A percentile compares a stretch with the other conserved stretches of the same genome.
Evolutionary conservation across 1,140 invertebrate genomes (phyloP).

Genomic region (Planococcus citri): DNA sequence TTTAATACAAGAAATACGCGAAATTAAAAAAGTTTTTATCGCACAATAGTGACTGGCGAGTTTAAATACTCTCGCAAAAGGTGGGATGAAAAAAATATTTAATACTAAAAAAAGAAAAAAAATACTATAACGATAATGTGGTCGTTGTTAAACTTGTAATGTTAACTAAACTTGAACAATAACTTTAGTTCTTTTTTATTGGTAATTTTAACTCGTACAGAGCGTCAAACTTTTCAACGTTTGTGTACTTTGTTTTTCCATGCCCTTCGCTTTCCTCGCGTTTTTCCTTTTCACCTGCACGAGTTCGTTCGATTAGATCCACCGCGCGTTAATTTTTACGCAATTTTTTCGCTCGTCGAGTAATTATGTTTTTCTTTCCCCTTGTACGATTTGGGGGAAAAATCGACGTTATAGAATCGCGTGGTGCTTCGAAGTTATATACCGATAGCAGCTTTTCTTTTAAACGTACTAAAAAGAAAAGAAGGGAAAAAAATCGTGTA

Average conservation of each 20-base stretch:
- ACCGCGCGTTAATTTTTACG: neutral
- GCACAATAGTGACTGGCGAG: neutral
- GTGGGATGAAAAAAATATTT: neutral
- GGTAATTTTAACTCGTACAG: constrained; percentile 3
- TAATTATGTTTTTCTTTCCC: neutral
- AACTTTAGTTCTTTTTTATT: constrained; percentile 4
- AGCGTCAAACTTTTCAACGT: neutral
- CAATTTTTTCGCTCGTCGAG: neutral
- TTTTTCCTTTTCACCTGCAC: neutral
- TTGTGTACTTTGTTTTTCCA: too few species aligned
- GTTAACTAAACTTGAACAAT: constrained; percentile 7
- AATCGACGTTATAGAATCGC: too few species aligned
- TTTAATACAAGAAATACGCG: neutral
- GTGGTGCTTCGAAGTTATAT: too few species aligned
- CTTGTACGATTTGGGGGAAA: too few species aligned
- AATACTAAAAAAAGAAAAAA: neutral
- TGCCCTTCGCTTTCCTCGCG: neutral
- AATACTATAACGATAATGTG: neutral
- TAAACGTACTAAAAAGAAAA: too few species aligned
- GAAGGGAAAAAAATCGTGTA: too few species aligned
- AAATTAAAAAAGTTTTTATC: constrained; percentile 5
- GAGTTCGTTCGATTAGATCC: neutral
- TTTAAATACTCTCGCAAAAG: neutral
- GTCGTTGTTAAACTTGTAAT: neutral
- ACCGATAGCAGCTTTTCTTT: too few species aligned